Evolutionary conservation across 2,113 vertebrate species (phyloP).

Genomic region (Xiphophorus maculatus): DNA sequence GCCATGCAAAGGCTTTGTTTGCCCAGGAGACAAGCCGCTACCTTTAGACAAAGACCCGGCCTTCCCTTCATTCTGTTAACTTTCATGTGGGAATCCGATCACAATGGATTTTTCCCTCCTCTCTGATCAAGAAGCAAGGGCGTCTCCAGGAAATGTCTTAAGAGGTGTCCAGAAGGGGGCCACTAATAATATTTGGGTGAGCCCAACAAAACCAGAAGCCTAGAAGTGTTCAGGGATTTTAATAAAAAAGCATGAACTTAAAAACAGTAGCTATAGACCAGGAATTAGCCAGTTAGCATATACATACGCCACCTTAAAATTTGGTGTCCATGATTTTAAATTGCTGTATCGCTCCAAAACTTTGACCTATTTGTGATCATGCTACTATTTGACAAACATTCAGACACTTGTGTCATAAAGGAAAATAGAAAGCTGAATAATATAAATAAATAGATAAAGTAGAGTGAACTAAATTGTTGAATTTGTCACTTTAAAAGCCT

Average conservation of each 20-base stretch:
- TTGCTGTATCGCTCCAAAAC: no score
- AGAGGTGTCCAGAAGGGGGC: neutral
- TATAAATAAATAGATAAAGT: no score
- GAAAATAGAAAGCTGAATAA: no score
- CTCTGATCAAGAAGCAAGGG: slow-evolving; percentile 7
- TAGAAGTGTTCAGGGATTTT: neutral
- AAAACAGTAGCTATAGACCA: no score
- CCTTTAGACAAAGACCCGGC: slow-evolving; percentile 62
- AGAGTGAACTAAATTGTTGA: no score
- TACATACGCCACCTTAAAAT: neutral
- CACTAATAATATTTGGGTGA: neutral
- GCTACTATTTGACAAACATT: neutral
- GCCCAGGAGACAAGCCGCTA: slow-evolving; percentile 69
- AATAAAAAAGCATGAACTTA: no score
- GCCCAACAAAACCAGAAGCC: neutral
- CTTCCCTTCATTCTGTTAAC: slow-evolving; percentile 21
- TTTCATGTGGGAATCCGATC: slow-evolving; percentile 61
- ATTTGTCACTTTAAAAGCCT: no score
- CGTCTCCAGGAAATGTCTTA: neutral
- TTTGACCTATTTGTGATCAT: neutral
- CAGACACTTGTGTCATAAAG: no score
- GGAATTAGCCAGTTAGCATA: neutral
- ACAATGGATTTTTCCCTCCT: slow-evolving; percentile 29
- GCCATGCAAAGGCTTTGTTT: slow-evolving; percentile 71
- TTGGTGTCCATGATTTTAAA: no score